phyloP scores from a whole-genome alignment of 2,888 invertebrate genomes.

The Drosophila bunnanda region DNA sequence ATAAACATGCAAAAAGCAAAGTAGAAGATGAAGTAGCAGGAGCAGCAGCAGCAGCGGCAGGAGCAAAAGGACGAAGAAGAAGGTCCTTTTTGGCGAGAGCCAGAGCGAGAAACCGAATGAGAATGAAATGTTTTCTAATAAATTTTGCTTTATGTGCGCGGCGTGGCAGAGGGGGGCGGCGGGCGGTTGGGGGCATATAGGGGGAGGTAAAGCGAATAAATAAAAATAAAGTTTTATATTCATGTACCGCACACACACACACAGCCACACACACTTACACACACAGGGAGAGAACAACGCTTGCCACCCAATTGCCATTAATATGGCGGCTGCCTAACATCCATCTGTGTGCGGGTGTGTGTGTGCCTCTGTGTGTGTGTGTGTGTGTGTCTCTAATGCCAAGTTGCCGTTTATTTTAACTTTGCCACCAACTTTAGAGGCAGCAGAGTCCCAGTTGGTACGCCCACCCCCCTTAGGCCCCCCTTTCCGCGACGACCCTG shows the following conservation, averaged over 20 bases:
- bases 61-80: constrained; percentile 7
- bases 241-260: constrained; percentile 72
- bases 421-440: constrained; percentile 79
- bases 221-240: constrained; percentile 80
- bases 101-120: constrained; percentile 57
- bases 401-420: constrained; percentile 78
- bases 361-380: constrained; percentile 21
- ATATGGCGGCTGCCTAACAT: constrained; percentile 82
- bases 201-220: constrained; percentile 71
- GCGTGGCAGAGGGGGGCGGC: constrained; percentile 48
- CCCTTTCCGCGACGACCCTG: constrained; percentile 7
- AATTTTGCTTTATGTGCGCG: constrained; percentile 84
- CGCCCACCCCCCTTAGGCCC: not conserved
- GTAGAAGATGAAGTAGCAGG: constrained; percentile 77
- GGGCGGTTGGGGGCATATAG: not conserved
- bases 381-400: constrained; percentile 75
- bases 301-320: constrained; percentile 83
- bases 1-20: constrained; percentile 83
- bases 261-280: constrained; percentile 39
- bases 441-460: constrained; percentile 52
- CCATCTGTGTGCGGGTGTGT: constrained; percentile 45
- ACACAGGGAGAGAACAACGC: constrained; percentile 3
- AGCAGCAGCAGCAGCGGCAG: not conserved
- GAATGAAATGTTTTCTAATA: constrained; percentile 84
- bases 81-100: constrained; percentile 24